Percentiles rank a stretch among this genome's conserved stretches.
Evolutionary conservation across 2,888 invertebrate genomes (phyloP).

Genomic region (Caradrina clavipalpis): DNA sequence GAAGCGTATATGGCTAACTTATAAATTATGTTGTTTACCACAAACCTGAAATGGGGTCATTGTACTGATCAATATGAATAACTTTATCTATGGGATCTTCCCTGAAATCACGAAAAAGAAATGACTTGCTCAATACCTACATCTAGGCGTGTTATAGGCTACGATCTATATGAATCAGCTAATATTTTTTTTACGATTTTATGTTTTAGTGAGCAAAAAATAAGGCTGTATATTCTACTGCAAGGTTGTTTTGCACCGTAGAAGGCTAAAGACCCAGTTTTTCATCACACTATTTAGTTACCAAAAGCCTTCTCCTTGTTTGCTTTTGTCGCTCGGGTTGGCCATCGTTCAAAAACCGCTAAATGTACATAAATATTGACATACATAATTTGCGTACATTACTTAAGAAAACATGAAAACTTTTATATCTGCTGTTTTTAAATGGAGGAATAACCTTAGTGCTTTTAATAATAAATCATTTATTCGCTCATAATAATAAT

Average conservation of each 20-base stretch:
- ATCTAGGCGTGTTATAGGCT: too few relatives aligned
- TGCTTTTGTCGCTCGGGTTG: not conserved
- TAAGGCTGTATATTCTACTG: not conserved
- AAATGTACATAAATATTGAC: conserved; percentile 6
- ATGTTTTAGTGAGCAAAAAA: too few relatives aligned
- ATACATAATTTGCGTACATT: conserved; percentile 23
- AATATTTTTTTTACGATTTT: too few relatives aligned
- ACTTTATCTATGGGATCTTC: too few relatives aligned
- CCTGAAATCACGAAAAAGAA: too few relatives aligned
- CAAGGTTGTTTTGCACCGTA: not conserved
- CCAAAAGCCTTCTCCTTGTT: not conserved
- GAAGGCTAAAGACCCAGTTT: not conserved
- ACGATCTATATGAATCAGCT: too few relatives aligned
- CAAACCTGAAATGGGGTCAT: too few relatives aligned
- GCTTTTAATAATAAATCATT: not conserved
- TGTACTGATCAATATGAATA: too few relatives aligned
- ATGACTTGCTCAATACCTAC: too few relatives aligned
- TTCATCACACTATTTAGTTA: not conserved
- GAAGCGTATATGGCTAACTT: too few relatives aligned
- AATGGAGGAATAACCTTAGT: not conserved
- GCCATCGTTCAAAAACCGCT: not conserved
- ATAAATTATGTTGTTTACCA: too few relatives aligned
- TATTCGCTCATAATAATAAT: not conserved
- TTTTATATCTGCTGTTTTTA: too few relatives aligned
- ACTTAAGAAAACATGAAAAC: conserved; percentile 16